A percentile compares a stretch with the other conserved stretches of the same genome.
phyloP scores from a whole-genome alignment of 2,888 invertebrate species.

The Salpingus planirostris region DNA sequence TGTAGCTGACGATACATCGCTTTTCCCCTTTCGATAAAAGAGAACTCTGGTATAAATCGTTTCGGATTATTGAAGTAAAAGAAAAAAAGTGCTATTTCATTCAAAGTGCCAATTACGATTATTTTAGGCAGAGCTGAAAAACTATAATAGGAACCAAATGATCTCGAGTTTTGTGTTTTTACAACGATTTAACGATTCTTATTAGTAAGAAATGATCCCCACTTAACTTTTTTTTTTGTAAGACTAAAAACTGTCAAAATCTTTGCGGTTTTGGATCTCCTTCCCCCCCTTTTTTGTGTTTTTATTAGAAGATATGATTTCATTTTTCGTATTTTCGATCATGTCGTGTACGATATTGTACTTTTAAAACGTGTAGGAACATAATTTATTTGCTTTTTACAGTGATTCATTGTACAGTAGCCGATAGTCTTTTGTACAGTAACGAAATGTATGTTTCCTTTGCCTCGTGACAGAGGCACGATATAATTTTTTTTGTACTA shows the following conservation, averaged over 20 bases:
- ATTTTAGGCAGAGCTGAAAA: slow-evolving; percentile 27
- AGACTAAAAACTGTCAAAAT: slow-evolving; percentile 13
- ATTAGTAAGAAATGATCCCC: too few species aligned
- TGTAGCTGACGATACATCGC: too few species aligned
- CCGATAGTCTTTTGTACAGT: slow-evolving; percentile 42
- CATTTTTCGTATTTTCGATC: slow-evolving; percentile 28
- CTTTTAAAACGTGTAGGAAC: slow-evolving; percentile 29
- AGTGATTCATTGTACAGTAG: slow-evolving; percentile 43
- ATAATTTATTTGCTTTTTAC: slow-evolving; percentile 42
- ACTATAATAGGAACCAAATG: slow-evolving; percentile 27
- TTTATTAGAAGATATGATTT: too few species aligned
- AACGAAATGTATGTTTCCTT: slow-evolving; percentile 35
- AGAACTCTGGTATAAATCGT: too few species aligned
- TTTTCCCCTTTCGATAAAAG: too few species aligned
- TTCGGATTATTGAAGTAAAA: slow-evolving; percentile 12
- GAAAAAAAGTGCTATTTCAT: slow-evolving; percentile 38
- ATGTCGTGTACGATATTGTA: slow-evolving; percentile 40
- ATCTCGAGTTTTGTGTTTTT: slow-evolving; percentile 38
- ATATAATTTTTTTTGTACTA: slow-evolving; percentile 71
- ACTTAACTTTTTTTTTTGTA: too few species aligned
- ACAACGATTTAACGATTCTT: slow-evolving; percentile 29
- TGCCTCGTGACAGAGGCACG: slow-evolving; percentile 30
- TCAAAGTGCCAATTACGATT: slow-evolving; percentile 42
- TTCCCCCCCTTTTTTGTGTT: too few species aligned
- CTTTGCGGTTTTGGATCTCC: slow-evolving; percentile 16